Conservation (phyloP, 2,797 vertebrate species). For the Sebastes jordani region DNA sequence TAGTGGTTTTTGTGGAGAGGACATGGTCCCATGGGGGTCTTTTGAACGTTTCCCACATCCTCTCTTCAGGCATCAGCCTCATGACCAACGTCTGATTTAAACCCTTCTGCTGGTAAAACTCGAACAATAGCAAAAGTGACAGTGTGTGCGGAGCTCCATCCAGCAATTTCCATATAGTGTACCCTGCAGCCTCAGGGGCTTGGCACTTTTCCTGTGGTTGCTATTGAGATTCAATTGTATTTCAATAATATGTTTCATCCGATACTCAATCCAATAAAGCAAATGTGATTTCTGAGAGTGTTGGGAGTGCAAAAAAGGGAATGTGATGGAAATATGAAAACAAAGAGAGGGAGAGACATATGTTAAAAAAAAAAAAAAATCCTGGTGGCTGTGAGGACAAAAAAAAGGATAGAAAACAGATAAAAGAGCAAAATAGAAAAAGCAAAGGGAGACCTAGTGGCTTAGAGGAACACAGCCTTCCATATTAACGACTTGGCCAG, state of each 20-base stretch:
- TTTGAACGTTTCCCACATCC: neutral
- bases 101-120: neutral
- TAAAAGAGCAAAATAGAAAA: slow-evolving; percentile 26
- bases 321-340: slow-evolving; percentile 4
- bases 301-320: neutral
- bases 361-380: neutral
- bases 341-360: neutral
- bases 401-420: slow-evolving; percentile 1
- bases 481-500: slow-evolving; percentile 55
- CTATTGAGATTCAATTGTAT: neutral
- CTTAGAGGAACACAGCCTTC: slow-evolving; percentile 40
- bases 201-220: neutral
- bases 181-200: neutral
- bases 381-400: slow-evolving; percentile 1
- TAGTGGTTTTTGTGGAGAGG: neutral
- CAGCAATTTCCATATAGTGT: neutral
- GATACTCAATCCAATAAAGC: neutral
- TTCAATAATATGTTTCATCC: slow-evolving; percentile 1
- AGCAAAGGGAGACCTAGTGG: slow-evolving; percentile 34
- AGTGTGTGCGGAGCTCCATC: neutral
- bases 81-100: neutral
- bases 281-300: slow-evolving; percentile 11
- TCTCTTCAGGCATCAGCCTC: neutral
- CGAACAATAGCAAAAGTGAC: neutral
- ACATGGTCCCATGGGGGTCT: neutral